Base-by-base conservation (phyloP, 2,888 invertebrate species). In the Watsonalla binaria region DNA sequence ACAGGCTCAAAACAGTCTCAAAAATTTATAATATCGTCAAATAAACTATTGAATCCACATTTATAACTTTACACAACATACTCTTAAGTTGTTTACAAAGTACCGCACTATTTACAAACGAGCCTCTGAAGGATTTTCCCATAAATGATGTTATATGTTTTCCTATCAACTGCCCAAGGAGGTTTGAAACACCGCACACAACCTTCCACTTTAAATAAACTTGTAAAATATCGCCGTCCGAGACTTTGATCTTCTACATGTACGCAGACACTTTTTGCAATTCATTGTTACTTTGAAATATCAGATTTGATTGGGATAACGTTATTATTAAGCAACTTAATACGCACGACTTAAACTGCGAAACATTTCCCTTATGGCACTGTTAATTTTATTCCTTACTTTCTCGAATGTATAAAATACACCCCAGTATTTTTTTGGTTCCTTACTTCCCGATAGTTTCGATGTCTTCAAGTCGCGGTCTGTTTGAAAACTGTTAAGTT, bases 81-180 rank as follows among this genome's bases (percentile, higher is more conserved):
- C 24, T 24, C 24, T 24, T 24, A 24, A 24, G 24, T 24, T 24
- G 24, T 24, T 24, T 24, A 24, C 24, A 24, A 24, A 24, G 24
- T 24, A 24, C 24, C 24, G 24, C 24, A 24, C 24, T 57, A 54
- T 56, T 49, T 57, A 58, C 58, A 55, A 58, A 53, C 46, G 51
- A 54, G 54, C 53, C 59, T 55, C 60, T 51, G 56, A 65, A 60
- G 56, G 64, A 60, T 78, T 80, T 74, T 76, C 64, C 61, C 65
- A 2, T 11, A 11, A 5, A 42, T 5, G 8, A 11, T 24, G 24
- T 24, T 24, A 24, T 24, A 24, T 24, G 24, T 24, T 42, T 42
- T 42, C 42, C 51, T 64, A 65, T 65, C 65, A 62, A 70, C 59
- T 45, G 51, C 52, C 54, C 50, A 51, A 54, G 47, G 55, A 52